Percentiles rank a stretch among this genome's conserved stretches.
Conservation (phyloP, 2,797 vertebrate genomes). For the Enteromius trimaculatus region DNA sequence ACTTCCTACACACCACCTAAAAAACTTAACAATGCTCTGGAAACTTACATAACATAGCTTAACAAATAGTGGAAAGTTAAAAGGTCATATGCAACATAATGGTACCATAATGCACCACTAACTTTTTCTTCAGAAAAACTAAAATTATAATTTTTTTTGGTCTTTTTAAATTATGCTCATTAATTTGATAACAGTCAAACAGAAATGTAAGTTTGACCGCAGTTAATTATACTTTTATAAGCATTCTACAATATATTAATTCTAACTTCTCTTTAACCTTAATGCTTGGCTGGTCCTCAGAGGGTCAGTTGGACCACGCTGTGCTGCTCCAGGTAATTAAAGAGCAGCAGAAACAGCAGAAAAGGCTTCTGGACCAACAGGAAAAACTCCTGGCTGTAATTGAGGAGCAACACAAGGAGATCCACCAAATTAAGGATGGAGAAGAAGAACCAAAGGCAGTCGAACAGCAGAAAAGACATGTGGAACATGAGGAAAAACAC, state of each 20-base stretch:
- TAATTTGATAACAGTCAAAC: neutral
- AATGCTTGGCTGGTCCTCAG: slow-evolving; percentile 65
- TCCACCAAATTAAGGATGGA: slow-evolving; percentile 89
- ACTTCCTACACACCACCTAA: neutral
- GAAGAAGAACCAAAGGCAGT: slow-evolving; percentile 62
- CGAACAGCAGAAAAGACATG: slow-evolving; percentile 37
- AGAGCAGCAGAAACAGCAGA: slow-evolving; percentile 95
- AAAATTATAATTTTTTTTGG: no score
- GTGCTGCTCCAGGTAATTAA: slow-evolving; percentile 93
- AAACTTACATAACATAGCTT: neutral
- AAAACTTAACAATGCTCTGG: neutral
- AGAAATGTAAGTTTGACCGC: neutral
- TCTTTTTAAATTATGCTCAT: neutral
- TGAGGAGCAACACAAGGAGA: slow-evolving; percentile 97
- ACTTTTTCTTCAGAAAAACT: neutral
- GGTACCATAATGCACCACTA: neutral
- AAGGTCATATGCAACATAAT: neutral
- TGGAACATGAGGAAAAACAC: slow-evolving; percentile 36
- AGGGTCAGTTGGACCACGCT: slow-evolving; percentile 88
- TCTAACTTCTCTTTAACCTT: slow-evolving; percentile 19
- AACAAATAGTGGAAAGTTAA: neutral
- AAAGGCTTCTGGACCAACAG: slow-evolving; percentile 95
- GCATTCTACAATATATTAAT: neutral
- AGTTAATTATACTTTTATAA: neutral
- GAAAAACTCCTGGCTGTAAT: slow-evolving; percentile 94